Evolutionary conservation across 2,888 invertebrate genomes (phyloP).

Genomic region (Geophilus truncorum): DNA sequence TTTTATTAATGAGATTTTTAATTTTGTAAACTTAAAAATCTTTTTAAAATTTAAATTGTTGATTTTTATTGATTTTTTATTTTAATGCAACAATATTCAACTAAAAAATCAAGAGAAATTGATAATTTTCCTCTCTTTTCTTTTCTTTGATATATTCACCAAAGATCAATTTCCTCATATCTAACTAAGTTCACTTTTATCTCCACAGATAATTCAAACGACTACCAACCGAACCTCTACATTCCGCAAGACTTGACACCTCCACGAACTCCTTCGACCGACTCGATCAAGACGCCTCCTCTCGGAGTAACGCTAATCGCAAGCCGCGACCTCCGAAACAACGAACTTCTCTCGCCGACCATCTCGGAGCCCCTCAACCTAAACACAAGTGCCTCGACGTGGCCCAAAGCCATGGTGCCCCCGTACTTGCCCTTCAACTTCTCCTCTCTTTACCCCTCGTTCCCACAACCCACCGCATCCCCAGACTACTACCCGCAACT

Average conservation of each 20-base stretch:
- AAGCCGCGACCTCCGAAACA: constrained; percentile 28
- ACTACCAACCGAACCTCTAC: not conserved
- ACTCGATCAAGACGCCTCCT: constrained; percentile 49
- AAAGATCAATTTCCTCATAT: too few relatives aligned
- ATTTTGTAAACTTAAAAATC: too few relatives aligned
- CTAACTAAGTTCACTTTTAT: not conserved
- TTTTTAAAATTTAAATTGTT: too few relatives aligned
- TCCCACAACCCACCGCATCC: not conserved
- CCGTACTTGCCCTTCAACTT: constrained; percentile 54
- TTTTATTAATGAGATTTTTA: too few relatives aligned
- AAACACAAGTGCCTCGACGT: constrained; percentile 34
- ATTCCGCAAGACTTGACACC: not conserved
- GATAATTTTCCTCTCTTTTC: too few relatives aligned
- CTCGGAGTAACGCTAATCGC: constrained; percentile 32
- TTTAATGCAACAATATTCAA: too few relatives aligned
- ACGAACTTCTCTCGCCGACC: not conserved
- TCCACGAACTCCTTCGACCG: not conserved
- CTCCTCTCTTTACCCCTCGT: constrained; percentile 39
- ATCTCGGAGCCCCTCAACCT: constrained; percentile 32
- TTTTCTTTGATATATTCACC: too few relatives aligned
- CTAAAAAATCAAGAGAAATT: too few relatives aligned
- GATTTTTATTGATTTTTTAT: too few relatives aligned
- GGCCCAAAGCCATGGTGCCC: constrained; percentile 44
- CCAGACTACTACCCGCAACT: not conserved
- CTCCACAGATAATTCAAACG: not conserved